Evolutionary conservation across 30 jellyfish, hydroid and myxozoan species (phyloP).

Genomic region (Catostylus mosaicus): DNA sequence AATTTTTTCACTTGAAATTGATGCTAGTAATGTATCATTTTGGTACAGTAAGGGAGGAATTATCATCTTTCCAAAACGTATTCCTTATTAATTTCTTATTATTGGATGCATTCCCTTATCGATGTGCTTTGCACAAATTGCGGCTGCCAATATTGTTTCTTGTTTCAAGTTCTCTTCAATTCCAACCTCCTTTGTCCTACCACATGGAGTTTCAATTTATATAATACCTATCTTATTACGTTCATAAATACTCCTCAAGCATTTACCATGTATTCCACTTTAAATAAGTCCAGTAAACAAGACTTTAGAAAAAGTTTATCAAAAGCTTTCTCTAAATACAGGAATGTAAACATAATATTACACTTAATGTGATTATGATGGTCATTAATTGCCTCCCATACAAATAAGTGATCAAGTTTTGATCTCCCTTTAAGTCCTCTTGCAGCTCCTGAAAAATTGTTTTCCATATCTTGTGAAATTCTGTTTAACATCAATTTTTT

Average conservation of each 20-base stretch:
- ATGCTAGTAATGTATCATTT: conserved; percentile 18
- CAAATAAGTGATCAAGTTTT: conserved; percentile 11
- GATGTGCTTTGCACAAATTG: conserved; percentile 33
- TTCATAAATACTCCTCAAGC: neutral
- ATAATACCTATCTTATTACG: neutral
- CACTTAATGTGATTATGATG: conserved; percentile 13
- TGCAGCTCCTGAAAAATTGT: conserved; percentile 21
- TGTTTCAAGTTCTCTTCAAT: conserved; percentile 14
- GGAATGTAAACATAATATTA: conserved; percentile 1
- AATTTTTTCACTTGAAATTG: conserved; percentile 11
- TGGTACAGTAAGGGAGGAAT: conserved; percentile 36
- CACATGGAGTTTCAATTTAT: conserved; percentile 3
- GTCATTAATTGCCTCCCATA: conserved; percentile 34
- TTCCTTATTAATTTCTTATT: conserved; percentile 17
- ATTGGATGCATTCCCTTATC: conserved; percentile 29
- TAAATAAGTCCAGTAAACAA: conserved; percentile 1
- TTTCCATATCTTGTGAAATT: conserved; percentile 1
- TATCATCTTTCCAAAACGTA: conserved; percentile 15
- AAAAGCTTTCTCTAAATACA: neutral
- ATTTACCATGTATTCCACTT: neutral
- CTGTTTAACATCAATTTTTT: conserved; percentile 33
- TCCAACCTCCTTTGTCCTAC: neutral
- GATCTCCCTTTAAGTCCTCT: conserved; percentile 33
- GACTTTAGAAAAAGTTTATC: conserved; percentile 16
- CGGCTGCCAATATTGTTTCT: conserved; percentile 30